phyloP scores from a whole-genome alignment of 1,140 invertebrate genomes.

The Atta colombica region DNA sequence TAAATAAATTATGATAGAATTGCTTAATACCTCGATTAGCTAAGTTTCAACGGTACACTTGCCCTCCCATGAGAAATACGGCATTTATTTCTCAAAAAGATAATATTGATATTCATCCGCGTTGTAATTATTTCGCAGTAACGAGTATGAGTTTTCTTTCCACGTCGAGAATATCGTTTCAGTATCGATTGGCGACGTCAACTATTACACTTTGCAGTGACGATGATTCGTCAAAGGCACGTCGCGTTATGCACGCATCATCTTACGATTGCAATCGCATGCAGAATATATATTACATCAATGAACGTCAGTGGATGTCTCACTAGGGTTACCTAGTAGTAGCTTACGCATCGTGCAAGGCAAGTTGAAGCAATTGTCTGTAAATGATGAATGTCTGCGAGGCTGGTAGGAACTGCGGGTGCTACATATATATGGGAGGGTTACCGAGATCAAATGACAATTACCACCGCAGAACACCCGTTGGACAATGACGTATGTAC shows the following conservation, averaged over 20 bases:
- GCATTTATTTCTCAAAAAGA: slow-evolving; percentile 27
- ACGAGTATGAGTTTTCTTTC: neutral
- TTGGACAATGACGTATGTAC: slow-evolving; percentile 82
- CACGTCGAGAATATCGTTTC: neutral
- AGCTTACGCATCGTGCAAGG: slow-evolving; percentile 68
- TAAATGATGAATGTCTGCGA: slow-evolving; percentile 82
- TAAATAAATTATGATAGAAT: slow-evolving; percentile 32
- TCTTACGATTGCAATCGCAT: slow-evolving; percentile 63
- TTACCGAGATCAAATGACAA: slow-evolving; percentile 83
- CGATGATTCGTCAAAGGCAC: slow-evolving; percentile 33
- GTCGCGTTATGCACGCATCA: slow-evolving; percentile 30
- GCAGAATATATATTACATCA: slow-evolving; percentile 72
- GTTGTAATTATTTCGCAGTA: slow-evolving; percentile 12
- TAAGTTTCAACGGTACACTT: neutral
- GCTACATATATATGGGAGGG: slow-evolving; percentile 71
- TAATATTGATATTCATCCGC: slow-evolving; percentile 39
- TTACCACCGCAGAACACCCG: slow-evolving; percentile 80
- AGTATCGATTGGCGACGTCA: slow-evolving; percentile 37
- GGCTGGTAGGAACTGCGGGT: slow-evolving; percentile 70
- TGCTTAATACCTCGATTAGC: neutral
- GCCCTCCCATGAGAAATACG: neutral
- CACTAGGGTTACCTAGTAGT: slow-evolving; percentile 62
- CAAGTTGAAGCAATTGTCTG: slow-evolving; percentile 82
- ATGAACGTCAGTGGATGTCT: slow-evolving; percentile 67
- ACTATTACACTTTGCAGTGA: slow-evolving; percentile 28